These are phyloP conservation scores for Serinus canaria DNA, from an alignment of 2,113 vertebrate species.

Conservation along the genomic window DNA sequence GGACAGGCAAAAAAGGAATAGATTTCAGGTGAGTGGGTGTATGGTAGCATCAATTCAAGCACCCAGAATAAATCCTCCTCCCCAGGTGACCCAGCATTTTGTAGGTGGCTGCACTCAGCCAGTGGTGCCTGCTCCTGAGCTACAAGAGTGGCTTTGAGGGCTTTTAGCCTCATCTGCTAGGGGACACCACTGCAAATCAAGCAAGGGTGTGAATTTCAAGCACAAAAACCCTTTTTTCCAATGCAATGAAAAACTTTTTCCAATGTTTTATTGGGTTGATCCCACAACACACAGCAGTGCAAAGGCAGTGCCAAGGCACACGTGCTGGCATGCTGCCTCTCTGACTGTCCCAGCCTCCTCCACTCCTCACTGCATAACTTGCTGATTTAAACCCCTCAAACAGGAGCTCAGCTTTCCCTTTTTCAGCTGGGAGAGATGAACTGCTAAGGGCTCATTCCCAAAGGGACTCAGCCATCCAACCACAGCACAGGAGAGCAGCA, in stretches of 20 bases:
- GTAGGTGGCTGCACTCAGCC: not conserved
- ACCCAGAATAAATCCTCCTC: not conserved
- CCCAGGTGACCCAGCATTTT: not conserved
- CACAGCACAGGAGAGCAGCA: not conserved
- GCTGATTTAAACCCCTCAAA: not conserved
- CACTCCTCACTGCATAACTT: fast-evolving
- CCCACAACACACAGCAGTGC: not conserved
- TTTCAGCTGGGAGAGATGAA: not conserved
- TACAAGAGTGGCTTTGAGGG: not conserved
- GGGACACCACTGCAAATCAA: not conserved
- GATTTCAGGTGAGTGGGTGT: not conserved
- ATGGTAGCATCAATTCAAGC: not conserved
- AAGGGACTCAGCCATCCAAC: not conserved
- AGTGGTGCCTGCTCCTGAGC: not conserved
- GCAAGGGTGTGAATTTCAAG: not conserved
- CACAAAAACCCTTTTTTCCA: not conserved
- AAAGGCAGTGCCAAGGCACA: not conserved
- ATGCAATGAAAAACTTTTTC: not conserved
- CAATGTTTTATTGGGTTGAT: not conserved
- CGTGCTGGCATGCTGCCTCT: fast-evolving
- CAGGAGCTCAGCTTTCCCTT: not conserved
- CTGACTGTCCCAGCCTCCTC: not conserved
- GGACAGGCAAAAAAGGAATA: not conserved
- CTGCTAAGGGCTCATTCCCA: not conserved
- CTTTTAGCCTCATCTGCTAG: not conserved